Base-by-base conservation (phyloP, 2,113 vertebrate species). In the Pithys albifrons region DNA sequence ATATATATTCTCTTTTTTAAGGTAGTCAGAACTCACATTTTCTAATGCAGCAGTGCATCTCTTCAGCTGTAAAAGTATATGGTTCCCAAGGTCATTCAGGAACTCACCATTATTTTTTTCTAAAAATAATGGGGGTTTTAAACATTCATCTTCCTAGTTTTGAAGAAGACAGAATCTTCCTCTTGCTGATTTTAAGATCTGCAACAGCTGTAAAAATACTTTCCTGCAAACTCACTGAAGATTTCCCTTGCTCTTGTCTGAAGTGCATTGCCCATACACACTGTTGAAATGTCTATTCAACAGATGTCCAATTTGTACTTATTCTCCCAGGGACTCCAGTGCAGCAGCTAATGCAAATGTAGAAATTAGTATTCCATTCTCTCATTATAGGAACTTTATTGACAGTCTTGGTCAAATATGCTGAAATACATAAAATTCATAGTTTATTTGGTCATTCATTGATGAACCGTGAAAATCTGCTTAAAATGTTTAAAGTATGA, bases 331-430 rank as follows among this genome's bases (percentile, higher is more conserved):
- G 59, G 12, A 92, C 73, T 82, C 83, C 73, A 43, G 18, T 43
- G 73, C 55, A 93, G 41, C 39, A 85, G 61, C 46, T 89, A 87
- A 94, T 89, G 93, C 94, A 95, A 97, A 96, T 93, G 49, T 41
- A 57, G 43, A 90, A 78, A 93, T 96, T 73, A 84, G 45, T 73
- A 94, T 92, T 97, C 96, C 59, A 58, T 28, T 69, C 73, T 89
- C 27, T 91, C 85, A 67, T 93, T 73, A 74, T 89, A 85, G 31
- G 25, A 97, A 85, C 48, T 96, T 96, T 97, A 87, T 95, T 77
- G 66, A 88, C 39, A 81, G 4, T 35, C 64, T 88, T 93, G 58
- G 73, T 92, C 71, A 96, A 85, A 94, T 90, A 85, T 93, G 51
- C 51, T 90, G 18, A 71, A 94, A 94, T 72, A 82, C 4, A 66